Evolutionary conservation across 2,797 vertebrate genomes (phyloP).

Genomic region (Alectoris magna): DNA sequence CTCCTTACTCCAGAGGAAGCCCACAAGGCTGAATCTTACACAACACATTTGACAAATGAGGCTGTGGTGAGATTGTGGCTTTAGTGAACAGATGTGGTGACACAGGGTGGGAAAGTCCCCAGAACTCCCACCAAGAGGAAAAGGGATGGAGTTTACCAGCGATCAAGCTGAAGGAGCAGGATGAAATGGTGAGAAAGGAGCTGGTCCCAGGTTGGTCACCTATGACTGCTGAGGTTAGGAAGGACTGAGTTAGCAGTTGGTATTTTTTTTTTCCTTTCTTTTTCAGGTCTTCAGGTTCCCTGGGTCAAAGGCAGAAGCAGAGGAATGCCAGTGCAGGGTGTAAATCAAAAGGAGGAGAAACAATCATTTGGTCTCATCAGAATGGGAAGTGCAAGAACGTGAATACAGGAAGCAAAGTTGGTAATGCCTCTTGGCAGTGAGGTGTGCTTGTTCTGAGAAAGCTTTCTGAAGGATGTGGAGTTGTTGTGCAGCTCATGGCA

Average conservation of each 20-base stretch:
- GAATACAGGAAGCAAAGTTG: neutral
- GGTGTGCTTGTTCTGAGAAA: neutral
- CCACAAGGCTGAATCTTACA: conserved; percentile 31
- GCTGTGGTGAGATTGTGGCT: conserved; percentile 23
- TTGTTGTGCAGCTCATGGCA: neutral
- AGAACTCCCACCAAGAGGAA: neutral
- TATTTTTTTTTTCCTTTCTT: too few relatives aligned
- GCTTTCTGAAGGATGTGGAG: neutral
- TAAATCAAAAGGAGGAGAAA: neutral
- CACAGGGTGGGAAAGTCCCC: conserved; percentile 30
- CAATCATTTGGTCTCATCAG: neutral
- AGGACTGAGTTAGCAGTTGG: too few relatives aligned
- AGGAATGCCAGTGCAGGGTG: neutral
- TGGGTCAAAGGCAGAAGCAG: neutral
- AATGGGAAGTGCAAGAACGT: neutral
- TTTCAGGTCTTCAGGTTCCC: too few relatives aligned
- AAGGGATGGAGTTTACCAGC: neutral
- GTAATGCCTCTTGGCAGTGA: neutral
- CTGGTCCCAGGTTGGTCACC: too few relatives aligned
- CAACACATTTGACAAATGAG: conserved; percentile 9
- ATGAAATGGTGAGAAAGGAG: too few relatives aligned
- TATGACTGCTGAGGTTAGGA: too few relatives aligned
- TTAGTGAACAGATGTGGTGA: conserved; percentile 46
- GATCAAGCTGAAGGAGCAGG: too few relatives aligned
- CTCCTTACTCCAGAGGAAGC: neutral